Evolutionary conservation across 1,140 invertebrate genomes (phyloP), one percentile per base, ranked within the genome.

Genomic region (Drosophila carrolli): DNA sequence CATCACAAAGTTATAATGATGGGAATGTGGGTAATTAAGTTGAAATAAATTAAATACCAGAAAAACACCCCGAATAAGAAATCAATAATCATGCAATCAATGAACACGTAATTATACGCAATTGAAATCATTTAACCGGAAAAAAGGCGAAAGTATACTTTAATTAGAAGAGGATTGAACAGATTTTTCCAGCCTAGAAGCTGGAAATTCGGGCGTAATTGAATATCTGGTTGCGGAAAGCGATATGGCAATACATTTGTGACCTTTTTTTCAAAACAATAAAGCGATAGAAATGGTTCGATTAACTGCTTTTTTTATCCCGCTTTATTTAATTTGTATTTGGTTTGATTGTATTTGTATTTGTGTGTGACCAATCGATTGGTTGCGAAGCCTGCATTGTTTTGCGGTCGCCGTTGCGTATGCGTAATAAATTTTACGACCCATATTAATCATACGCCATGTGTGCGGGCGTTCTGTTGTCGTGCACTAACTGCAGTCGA

Each of bases 381-480:
- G 56, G 66, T 6, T 56, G 14, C 51, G 11, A 16, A 32, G 35
- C 72, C 81, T 60, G 66, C 73, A 84, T 73, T 32, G 44, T 61
- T 63, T 75, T 75, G 72, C 40, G 72, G 53, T 70, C 43, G n/a
- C n/a, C 66, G 35, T 43, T 47, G 66, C 73, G 81, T 85, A 85
- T 84, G 67, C 77, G 76, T 75, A 80, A 80, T 73, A 48, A 44
- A 54, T 62, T 59, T 58, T 59, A 46, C 35, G 40, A 41, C 16
- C 53, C 38, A 48, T 38, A 85, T 80, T 76, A 84, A 81, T 81
- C 61, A 81, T 81, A 85, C 81, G 73, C 73, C 73, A 41, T 71
- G 35, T 85, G 62, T 65, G 44, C 46, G 56, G 58, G 11, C 51
- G 32, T 23, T 38, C 14, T 14, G 23, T 51, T 51, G 50, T 37